Conservation (phyloP, 2,888 invertebrate genomes). For the Epicampocera succincta region DNA sequence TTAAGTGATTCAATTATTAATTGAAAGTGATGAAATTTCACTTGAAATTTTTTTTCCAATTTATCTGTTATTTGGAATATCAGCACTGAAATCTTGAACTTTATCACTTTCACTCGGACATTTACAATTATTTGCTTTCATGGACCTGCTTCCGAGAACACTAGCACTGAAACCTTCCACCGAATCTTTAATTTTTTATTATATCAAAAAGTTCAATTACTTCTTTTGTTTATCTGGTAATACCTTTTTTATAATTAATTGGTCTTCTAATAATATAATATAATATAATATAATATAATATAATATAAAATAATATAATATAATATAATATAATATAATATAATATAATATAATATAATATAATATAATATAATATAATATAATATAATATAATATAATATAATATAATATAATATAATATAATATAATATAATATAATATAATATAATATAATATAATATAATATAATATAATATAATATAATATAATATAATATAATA, state of each 20-base stretch:
- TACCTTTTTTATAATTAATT: background rate
- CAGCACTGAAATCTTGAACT: slow-evolving; percentile 19
- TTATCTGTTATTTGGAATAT: slow-evolving; percentile 15
- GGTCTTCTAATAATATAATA: background rate
- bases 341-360: too few species aligned
- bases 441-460: too few species aligned
- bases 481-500: too few species aligned
- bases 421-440: too few species aligned
- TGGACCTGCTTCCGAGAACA: background rate
- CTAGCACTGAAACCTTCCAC: background rate
- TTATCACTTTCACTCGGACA: slow-evolving; percentile 24
- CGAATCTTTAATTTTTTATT: background rate
- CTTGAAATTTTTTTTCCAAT: slow-evolving; percentile 2
- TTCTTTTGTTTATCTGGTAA: slow-evolving; percentile 1
- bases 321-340: too few species aligned
- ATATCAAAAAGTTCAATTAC: background rate
- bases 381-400: too few species aligned
- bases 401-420: too few species aligned
- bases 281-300: too few species aligned
- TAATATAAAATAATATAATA: too few species aligned
- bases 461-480: too few species aligned
- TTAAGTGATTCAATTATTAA: slow-evolving; percentile 13
- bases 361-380: too few species aligned
- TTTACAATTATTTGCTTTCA: slow-evolving; percentile 18
- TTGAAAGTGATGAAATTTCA: too few species aligned